phyloP scores from a whole-genome alignment of 2,797 vertebrate species.

The Catostomus latipinnis region DNA sequence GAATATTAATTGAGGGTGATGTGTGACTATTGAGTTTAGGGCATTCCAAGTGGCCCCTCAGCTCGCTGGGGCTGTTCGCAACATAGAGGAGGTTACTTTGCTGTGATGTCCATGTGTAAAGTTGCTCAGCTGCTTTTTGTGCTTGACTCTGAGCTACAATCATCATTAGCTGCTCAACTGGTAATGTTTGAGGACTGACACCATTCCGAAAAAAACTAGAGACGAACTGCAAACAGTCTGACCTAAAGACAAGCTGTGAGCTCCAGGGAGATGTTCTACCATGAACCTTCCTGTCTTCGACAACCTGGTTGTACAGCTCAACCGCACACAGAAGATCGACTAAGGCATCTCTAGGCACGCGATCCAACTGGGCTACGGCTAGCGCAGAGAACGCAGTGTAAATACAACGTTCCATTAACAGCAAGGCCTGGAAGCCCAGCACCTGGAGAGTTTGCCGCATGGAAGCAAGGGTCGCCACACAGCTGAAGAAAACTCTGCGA shows the following conservation, averaged over 20 bases:
- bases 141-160: slow-evolving; percentile 69
- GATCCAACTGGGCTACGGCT: slow-evolving; percentile 50
- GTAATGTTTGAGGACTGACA: slow-evolving; percentile 57
- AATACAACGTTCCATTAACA: slow-evolving; percentile 71
- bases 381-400: slow-evolving; percentile 59
- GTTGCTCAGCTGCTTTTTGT: slow-evolving; percentile 59
- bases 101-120: slow-evolving; percentile 65
- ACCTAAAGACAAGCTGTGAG: slow-evolving; percentile 52
- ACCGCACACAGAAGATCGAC: slow-evolving; percentile 70
- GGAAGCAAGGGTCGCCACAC: slow-evolving; percentile 50
- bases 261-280: slow-evolving; percentile 49
- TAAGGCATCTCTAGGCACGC: slow-evolving; percentile 66
- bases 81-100: slow-evolving; percentile 52
- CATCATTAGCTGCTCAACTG: slow-evolving; percentile 64
- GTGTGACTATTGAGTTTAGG: background rate
- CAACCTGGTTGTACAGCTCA: slow-evolving; percentile 70
- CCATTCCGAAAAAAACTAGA: slow-evolving; percentile 31
- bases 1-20: background rate
- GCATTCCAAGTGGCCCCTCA: background rate
- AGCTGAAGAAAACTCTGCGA: slow-evolving; percentile 53
- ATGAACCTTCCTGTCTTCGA: slow-evolving; percentile 63
- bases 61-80: slow-evolving; percentile 16
- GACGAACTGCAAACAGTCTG: slow-evolving; percentile 18
- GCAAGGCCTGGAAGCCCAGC: slow-evolving; percentile 67
- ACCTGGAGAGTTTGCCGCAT: slow-evolving; percentile 64